These are phyloP conservation scores for Balearica regulorum DNA, from an alignment of 2,797 vertebrate genomes.

Conservation along the genomic window DNA sequence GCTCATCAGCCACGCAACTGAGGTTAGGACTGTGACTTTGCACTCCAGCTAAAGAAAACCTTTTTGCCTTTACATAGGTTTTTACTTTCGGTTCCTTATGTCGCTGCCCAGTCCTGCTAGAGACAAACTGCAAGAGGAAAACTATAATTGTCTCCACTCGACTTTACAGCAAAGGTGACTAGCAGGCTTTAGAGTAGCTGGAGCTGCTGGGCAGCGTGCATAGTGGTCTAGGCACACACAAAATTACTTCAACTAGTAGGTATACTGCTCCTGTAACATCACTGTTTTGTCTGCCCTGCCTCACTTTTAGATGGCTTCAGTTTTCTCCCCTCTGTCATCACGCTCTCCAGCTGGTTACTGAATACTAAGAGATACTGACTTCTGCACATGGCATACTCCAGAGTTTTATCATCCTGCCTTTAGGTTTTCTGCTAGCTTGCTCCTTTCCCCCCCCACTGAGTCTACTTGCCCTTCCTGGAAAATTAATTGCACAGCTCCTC, in stretches of 20 bases:
- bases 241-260: neutral
- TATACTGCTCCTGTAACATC: neutral
- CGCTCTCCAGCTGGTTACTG: neutral
- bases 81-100: neutral
- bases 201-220: fast-evolving
- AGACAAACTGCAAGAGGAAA: neutral
- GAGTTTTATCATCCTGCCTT: neutral
- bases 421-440: neutral
- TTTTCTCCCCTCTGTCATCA: neutral
- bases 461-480: neutral
- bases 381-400: neutral
- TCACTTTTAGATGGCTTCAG: neutral
- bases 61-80: fast-evolving
- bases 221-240: neutral
- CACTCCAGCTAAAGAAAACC: neutral
- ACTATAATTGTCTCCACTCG: neutral
- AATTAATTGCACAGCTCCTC: neutral
- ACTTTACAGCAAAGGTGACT: neutral
- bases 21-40: neutral
- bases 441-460: neutral
- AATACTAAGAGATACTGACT: neutral
- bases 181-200: neutral
- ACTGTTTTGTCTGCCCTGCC: neutral
- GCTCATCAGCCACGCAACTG: no score
- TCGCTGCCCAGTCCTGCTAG: neutral